A percentile compares a stretch with the other conserved stretches of the same genome.
phyloP scores from a whole-genome alignment of 2,797 vertebrate species.

The Manis pentadactyla region DNA sequence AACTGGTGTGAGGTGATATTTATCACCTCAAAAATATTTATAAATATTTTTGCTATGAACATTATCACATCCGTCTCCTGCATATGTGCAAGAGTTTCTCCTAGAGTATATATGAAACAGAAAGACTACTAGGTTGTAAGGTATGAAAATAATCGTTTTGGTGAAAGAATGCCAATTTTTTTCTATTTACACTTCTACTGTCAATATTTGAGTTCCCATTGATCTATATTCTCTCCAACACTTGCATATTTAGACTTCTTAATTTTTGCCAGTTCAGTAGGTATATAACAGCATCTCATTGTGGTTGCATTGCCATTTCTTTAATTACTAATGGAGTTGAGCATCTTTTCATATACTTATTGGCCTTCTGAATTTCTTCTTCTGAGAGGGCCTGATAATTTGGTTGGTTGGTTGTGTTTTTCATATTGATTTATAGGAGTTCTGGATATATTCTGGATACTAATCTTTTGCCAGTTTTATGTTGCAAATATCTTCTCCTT shows the following conservation, averaged over 20 bases:
- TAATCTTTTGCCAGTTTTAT: background rate
- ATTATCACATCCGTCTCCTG: background rate
- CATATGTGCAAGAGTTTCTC: background rate
- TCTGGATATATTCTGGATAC: constrained; percentile 16
- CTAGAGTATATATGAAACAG: background rate
- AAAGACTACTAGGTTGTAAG: background rate
- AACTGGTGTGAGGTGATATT: too few relatives aligned
- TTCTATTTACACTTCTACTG: background rate
- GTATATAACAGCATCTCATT: background rate
- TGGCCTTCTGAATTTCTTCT: constrained; percentile 1
- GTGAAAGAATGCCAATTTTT: background rate
- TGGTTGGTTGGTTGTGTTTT: constrained; percentile 13
- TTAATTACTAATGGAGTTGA: background rate
- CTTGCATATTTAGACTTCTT: constrained; percentile 35
- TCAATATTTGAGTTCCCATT: background rate
- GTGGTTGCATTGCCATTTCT: background rate
- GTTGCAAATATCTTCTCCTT: background rate
- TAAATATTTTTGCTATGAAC: background rate
- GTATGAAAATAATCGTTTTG: background rate
- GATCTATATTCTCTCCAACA: background rate
- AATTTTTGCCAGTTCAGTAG: background rate
- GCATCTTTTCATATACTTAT: background rate
- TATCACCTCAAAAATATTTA: background rate
- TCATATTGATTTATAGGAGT: constrained; percentile 3
- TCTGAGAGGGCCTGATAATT: constrained; percentile 24